Evolutionary conservation across 2,888 invertebrate genomes (phyloP).

Genomic region (Aphodius granarius): DNA sequence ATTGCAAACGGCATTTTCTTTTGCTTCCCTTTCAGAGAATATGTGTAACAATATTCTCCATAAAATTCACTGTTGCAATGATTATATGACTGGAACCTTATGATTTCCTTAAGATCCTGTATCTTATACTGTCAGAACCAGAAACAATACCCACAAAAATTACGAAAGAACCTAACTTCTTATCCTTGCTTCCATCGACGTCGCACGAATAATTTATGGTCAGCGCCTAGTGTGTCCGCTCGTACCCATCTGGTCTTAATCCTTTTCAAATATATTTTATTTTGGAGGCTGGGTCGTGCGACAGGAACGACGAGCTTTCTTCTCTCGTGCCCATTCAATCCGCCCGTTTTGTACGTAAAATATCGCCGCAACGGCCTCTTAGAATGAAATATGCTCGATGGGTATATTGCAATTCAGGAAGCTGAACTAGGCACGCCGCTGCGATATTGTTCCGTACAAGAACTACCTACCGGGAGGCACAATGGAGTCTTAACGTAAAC

Average conservation of each 20-base stretch:
- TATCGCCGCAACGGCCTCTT: neutral
- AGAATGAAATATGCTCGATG: conserved; percentile 1
- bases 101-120: too few relatives aligned
- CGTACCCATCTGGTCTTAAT: neutral
- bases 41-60: too few relatives aligned
- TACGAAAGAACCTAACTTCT: neutral
- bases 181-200: neutral
- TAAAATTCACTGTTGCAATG: too few relatives aligned
- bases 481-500: conserved; percentile 32
- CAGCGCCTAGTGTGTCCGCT: neutral
- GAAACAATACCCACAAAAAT: neutral
- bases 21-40: too few relatives aligned
- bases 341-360: neutral
- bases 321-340: neutral
- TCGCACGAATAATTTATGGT: neutral
- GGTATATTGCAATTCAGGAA: conserved; percentile 22
- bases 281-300: neutral
- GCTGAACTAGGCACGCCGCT: conserved; percentile 22
- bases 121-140: too few relatives aligned
- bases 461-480: conserved; percentile 32
- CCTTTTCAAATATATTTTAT: neutral
- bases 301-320: neutral
- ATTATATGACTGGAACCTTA: too few relatives aligned
- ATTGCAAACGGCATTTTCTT: too few relatives aligned
- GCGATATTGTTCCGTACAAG: conserved; percentile 27